Evolutionary conservation across 23 tunicate species (phyloP), one percentile per base, ranked within the genome.

Genomic region (Ascidia mentula): DNA sequence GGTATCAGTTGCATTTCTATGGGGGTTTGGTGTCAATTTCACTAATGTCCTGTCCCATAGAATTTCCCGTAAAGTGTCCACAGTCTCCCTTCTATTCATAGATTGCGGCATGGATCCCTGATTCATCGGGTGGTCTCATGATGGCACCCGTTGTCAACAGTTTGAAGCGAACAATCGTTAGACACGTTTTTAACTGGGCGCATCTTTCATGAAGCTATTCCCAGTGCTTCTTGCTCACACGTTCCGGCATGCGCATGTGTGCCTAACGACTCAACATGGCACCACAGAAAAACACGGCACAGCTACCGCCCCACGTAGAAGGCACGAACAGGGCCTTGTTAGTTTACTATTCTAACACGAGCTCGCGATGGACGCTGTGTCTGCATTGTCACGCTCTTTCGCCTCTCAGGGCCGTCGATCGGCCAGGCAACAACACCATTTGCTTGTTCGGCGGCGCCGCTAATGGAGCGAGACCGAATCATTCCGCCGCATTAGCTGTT

Each of bases 371-470:
- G n/a, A n/a, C n/a, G n/a, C n/a, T 53, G 1, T 53, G 65, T 53
- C 65, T 53, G 65, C 65, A 20, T 3, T 53, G 65, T 53, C 65
- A 53, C 65, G 65, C 65, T 53, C 24, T 53, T 53, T 26, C 65
- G 24, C 65, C 65, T 53, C 24, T 53, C 65, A 6, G 13, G 65
- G 24, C 22, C 65, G 65, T 53, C 65, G 65, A 53, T 53, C 65
- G 24, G 65, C 28, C 65, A 53, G 65, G 65, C 65, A 53, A 53
- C 28, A 53, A 53, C 65, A 53, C 65, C 65, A 20, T 53, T 53
- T 53, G 65, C 65, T 53, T 53, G 65, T 53, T 9, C 65, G 65
- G 28, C 28, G 65, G 65, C 65, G 65, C 13, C 65, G 65, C 28
- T 53, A 53, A 53, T 53, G 65, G 65, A 20, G 65, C 65, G 24